Percentiles rank a stretch among this genome's conserved stretches.
Conservation (phyloP, 2,113 vertebrate species). For the Riparia riparia region DNA sequence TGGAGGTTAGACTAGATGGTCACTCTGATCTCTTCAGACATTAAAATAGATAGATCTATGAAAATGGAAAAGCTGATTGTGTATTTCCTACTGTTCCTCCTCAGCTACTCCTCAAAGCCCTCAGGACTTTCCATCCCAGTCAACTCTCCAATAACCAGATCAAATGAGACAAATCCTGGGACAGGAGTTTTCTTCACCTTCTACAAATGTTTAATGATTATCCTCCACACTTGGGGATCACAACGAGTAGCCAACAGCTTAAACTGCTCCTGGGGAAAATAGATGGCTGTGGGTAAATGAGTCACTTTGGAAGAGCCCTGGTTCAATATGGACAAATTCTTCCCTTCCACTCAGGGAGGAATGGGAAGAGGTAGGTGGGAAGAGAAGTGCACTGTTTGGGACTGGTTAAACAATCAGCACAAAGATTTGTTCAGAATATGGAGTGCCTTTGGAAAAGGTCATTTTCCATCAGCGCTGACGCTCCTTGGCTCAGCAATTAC, state of each 20-base stretch:
- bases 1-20: constrained; percentile 30
- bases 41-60: not conserved
- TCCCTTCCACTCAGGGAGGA: not conserved
- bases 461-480: constrained; percentile 6
- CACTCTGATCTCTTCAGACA: not conserved
- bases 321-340: not conserved
- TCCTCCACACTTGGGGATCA: not conserved
- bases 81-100: not conserved
- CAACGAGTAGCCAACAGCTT: not conserved
- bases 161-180: not conserved
- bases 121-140: not conserved
- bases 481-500: not conserved
- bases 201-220: not conserved
- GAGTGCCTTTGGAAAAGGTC: constrained; percentile 51
- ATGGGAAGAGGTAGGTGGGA: not conserved
- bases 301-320: not conserved
- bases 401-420: not conserved
- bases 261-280: not conserved
- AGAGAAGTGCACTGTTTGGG: not conserved
- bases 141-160: not conserved
- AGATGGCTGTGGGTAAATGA: not conserved
- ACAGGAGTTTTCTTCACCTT: not conserved
- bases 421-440: not conserved
- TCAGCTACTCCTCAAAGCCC: not conserved
- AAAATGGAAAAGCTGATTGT: constrained; percentile 23